Percentiles rank a stretch among this genome's conserved stretches.
Evolutionary conservation across 1,140 invertebrate species (phyloP).

Genomic region (Cryptotermes secundus): DNA sequence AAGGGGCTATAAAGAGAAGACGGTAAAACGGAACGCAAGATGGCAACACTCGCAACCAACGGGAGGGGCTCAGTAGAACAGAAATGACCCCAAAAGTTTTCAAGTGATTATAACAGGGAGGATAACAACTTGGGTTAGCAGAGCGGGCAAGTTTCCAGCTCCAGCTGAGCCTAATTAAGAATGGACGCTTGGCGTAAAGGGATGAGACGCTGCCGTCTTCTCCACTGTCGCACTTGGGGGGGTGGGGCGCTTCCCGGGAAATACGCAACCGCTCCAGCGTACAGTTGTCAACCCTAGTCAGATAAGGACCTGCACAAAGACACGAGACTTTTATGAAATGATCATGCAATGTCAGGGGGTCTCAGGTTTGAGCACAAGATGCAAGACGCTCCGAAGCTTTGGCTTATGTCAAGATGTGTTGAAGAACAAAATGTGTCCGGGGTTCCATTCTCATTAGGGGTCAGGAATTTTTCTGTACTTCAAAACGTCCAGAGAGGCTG

Average conservation of each 20-base stretch:
- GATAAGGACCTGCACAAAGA: not conserved
- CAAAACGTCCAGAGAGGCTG: too few relatives aligned
- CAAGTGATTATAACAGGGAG: not conserved
- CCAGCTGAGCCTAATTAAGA: conserved; percentile 15
- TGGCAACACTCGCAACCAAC: not conserved
- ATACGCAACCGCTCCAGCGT: not conserved
- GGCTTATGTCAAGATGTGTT: too few relatives aligned
- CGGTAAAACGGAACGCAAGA: not conserved
- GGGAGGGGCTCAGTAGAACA: not conserved
- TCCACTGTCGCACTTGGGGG: not conserved
- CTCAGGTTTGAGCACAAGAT: too few relatives aligned
- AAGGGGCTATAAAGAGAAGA: not conserved
- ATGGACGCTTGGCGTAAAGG: conserved; percentile 2
- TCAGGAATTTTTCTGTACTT: too few relatives aligned
- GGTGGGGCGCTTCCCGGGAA: not conserved
- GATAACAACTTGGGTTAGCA: conserved; percentile 8
- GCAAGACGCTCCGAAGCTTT: too few relatives aligned
- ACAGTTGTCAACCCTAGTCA: not conserved
- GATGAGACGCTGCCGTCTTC: not conserved
- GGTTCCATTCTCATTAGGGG: too few relatives aligned
- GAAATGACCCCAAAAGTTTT: conserved; percentile 16
- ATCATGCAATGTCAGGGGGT: too few relatives aligned
- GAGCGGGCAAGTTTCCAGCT: conserved; percentile 13
- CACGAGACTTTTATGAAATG: not conserved
- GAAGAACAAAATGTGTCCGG: too few relatives aligned